Evolutionary conservation across 2,888 invertebrate species (phyloP).

Genomic region (Tigriopus californicus): DNA sequence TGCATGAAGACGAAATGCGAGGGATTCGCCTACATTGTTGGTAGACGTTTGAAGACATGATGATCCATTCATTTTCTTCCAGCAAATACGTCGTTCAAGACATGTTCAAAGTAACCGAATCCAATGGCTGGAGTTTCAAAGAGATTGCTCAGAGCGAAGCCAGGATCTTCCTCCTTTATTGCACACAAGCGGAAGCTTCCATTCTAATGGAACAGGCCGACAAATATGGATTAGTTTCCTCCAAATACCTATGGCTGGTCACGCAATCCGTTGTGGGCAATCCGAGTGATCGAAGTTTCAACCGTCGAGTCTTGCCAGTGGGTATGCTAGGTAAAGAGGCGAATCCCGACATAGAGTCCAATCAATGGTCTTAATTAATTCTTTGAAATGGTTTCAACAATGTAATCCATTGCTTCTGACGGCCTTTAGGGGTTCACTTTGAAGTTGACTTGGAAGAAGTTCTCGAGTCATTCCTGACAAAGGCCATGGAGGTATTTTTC

Average conservation of each 20-base stretch:
- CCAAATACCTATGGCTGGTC: constrained; percentile 91
- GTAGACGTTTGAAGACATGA: too few relatives aligned
- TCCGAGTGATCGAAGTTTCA: neutral
- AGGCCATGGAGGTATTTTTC: neutral
- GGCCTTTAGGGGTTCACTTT: constrained; percentile 1
- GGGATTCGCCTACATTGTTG: too few relatives aligned
- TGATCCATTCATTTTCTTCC: neutral
- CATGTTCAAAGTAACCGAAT: constrained; percentile 1
- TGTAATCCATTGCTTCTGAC: neutral
- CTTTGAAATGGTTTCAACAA: too few relatives aligned
- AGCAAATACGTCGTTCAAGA: constrained; percentile 1
- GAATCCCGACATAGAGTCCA: neutral
- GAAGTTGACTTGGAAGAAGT: constrained; percentile 4
- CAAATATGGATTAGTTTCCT: constrained; percentile 25
- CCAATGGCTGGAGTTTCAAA: constrained; percentile 29
- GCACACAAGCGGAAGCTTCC: constrained; percentile 41
- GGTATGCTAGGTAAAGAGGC: constrained; percentile 76
- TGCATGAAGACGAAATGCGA: too few relatives aligned
- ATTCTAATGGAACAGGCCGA: neutral
- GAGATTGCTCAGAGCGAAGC: constrained; percentile 74
- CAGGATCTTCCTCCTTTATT: constrained; percentile 76
- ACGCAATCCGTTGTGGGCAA: constrained; percentile 63
- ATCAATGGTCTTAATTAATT: neutral
- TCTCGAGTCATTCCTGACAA: neutral
- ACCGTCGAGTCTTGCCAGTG: constrained; percentile 56